A percentile compares a stretch with the other conserved stretches of the same genome.
These are phyloP conservation scores for Eristalis pertinax DNA, from an alignment of 2,888 invertebrate genomes.

Conservation along the genomic window DNA sequence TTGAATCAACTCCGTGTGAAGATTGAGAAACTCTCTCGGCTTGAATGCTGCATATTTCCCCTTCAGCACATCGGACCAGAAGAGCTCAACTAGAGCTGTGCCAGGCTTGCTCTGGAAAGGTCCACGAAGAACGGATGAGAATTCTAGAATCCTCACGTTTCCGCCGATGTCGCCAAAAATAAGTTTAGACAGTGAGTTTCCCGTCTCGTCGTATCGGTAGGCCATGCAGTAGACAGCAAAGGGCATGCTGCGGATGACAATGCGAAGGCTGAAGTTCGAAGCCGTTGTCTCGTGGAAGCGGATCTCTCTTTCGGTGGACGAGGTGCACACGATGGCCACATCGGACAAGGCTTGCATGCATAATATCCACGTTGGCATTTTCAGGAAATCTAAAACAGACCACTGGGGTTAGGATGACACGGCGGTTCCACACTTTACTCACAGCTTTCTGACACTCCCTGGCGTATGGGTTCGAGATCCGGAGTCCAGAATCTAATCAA, in stretches of 20 bases:
- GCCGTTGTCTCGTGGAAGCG: slow-evolving; percentile 91
- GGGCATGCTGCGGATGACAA: slow-evolving; percentile 85
- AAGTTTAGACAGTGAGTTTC: slow-evolving; percentile 81
- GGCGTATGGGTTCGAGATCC: slow-evolving; percentile 86
- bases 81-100: slow-evolving; percentile 83
- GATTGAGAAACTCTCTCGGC: slow-evolving; percentile 83
- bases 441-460: slow-evolving; percentile 86
- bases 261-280: slow-evolving; percentile 87
- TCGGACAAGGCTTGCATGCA: slow-evolving; percentile 89
- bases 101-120: slow-evolving; percentile 88
- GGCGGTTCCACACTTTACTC: slow-evolving; percentile 75
- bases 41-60: slow-evolving; percentile 82
- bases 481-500: slow-evolving; percentile 89
- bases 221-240: slow-evolving; percentile 78
- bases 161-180: slow-evolving; percentile 90
- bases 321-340: slow-evolving; percentile 88
- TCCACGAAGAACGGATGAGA: slow-evolving; percentile 85
- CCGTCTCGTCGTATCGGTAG: slow-evolving; percentile 76
- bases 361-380: slow-evolving; percentile 87
- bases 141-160: slow-evolving; percentile 85
- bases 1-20: slow-evolving; percentile 87
- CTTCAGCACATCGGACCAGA: slow-evolving; percentile 84
- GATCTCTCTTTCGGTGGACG: slow-evolving; percentile 89
- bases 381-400: slow-evolving; percentile 82
- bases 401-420: neutral